Percentiles rank a stretch among this genome's conserved stretches.
Conservation (phyloP, 2,797 vertebrate genomes). For the Macroramphosus scolopax region DNA sequence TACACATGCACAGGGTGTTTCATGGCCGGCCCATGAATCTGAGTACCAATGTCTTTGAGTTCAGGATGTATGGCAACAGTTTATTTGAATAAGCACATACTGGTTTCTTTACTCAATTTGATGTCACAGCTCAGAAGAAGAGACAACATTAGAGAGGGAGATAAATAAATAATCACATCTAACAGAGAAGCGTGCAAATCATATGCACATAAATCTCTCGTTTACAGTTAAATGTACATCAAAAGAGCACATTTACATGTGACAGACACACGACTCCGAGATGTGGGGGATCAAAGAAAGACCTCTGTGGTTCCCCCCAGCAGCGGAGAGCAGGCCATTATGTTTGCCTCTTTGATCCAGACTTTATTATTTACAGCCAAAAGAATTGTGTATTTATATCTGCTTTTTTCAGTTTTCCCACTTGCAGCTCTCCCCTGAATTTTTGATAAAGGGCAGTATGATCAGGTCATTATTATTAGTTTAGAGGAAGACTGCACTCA, state of each 20-base stretch:
- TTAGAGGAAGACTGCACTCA: too few relatives aligned
- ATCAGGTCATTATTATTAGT: slow-evolving; percentile 2
- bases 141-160: slow-evolving; percentile 9
- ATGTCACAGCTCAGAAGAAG: slow-evolving; percentile 15
- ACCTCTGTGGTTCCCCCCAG: slow-evolving; percentile 50
- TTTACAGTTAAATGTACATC: slow-evolving; percentile 50
- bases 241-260: slow-evolving; percentile 69
- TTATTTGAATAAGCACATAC: slow-evolving; percentile 7
- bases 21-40: slow-evolving; percentile 39
- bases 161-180: slow-evolving; percentile 49
- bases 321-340: slow-evolving; percentile 13
- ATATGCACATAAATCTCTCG: slow-evolving; percentile 38
- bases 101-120: slow-evolving; percentile 25
- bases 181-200: slow-evolving; percentile 51
- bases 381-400: slow-evolving; percentile 32
- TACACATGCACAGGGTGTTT: slow-evolving; percentile 33
- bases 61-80: slow-evolving; percentile 15
- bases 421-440: neutral
- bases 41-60: slow-evolving; percentile 50
- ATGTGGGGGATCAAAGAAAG: slow-evolving; percentile 88
- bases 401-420: slow-evolving; percentile 11
- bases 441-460: neutral
- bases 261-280: slow-evolving; percentile 83
- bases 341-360: slow-evolving; percentile 47
- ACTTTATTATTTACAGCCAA: slow-evolving; percentile 32